Conservation (phyloP, 2,113 vertebrate genomes). For the Mugil cephalus region DNA sequence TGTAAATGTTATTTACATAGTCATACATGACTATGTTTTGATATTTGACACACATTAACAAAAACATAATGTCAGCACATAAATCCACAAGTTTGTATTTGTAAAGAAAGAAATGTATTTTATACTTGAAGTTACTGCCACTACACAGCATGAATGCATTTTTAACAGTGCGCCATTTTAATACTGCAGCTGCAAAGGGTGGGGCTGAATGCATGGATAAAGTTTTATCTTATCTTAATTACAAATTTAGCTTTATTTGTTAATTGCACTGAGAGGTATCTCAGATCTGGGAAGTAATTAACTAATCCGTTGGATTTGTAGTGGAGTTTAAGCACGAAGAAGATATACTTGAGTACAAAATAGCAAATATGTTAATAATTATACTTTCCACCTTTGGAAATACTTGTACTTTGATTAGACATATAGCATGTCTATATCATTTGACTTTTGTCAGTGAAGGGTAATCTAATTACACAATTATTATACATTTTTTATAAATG, state of each 20-base stretch:
- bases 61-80: no score
- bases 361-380: no score
- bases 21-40: no score
- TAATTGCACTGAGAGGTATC: background rate
- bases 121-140: no score
- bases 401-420: no score
- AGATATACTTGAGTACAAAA: background rate
- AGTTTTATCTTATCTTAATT: background rate
- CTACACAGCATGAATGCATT: background rate
- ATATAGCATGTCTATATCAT: background rate
- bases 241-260: background rate
- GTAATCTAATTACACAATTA: background rate
- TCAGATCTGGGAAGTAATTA: background rate
- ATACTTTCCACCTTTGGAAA: no score
- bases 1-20: no score
- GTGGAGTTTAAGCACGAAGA: background rate
- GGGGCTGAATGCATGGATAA: background rate
- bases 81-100: no score
- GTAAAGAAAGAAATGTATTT: no score
- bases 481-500: background rate
- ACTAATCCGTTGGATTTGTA: background rate
- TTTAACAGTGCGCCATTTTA: background rate
- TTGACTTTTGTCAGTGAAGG: background rate
- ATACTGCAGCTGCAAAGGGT: background rate
- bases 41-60: background rate